phyloP scores from a whole-genome alignment of 2,888 invertebrate genomes.

The Tipula lateralis region DNA sequence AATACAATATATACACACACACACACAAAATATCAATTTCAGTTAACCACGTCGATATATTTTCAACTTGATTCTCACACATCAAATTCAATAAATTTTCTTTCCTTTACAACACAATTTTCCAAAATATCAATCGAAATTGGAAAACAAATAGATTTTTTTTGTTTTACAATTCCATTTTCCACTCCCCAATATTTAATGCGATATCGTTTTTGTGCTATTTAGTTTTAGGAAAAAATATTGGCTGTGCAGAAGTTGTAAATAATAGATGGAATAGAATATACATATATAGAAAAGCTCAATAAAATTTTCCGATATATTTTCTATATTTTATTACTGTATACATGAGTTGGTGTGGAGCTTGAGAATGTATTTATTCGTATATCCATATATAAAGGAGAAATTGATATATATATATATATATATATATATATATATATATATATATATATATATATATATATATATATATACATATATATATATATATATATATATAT shows the following conservation, averaged over 20 bases:
- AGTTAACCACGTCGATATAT: slow-evolving; percentile 13
- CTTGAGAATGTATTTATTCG: not conserved
- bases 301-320: not conserved
- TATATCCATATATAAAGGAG: no score
- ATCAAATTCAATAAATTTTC: slow-evolving; percentile 15
- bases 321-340: not conserved
- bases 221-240: not conserved
- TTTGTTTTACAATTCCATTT: not conserved
- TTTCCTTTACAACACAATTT: not conserved
- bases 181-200: slow-evolving; percentile 24
- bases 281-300: not conserved
- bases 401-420: no score
- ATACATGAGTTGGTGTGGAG: not conserved
- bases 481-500: no score
- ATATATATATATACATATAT: no score
- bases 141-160: not conserved
- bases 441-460: no score
- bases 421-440: no score
- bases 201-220: not conserved
- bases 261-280: not conserved
- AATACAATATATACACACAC: not conserved
- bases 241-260: slow-evolving; percentile 15
- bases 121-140: not conserved
- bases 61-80: slow-evolving; percentile 4
- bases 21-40: not conserved